Evolutionary conservation across 37 sponge, comb jelly and placozoan genomes (phyloP), one percentile per base, ranked within the genome.

Genomic region (Agelas oroides): DNA sequence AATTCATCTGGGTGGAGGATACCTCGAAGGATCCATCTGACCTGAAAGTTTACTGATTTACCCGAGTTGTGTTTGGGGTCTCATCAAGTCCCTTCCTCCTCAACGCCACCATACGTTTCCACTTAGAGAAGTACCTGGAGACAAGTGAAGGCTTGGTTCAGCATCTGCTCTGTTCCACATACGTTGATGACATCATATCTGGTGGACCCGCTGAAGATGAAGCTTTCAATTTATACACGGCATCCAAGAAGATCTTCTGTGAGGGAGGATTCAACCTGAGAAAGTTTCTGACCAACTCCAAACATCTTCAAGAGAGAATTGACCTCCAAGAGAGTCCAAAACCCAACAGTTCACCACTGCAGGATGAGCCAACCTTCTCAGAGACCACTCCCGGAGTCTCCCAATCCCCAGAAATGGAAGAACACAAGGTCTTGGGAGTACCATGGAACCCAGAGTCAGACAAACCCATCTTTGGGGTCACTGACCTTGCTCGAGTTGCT

Each of bases 1-100:
- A 72, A 70, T 88, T 88, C 59, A 58, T 82, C 53, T 88, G 89
- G 89, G 82, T 82, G 61, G 84, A 83, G 59, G 84, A 89, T 70
- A 31, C 61, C 15, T 20, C 28, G 30, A 78, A 52, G 54, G 78
- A 70, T 13, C 0, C 16, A 1, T 84, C 84, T 25, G 30, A 77
- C 1, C 11, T 89, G 30, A 58, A 33, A 20, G 62, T 77, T n/a
- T 77, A 65, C 41, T 28, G 78, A 37, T 89, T 89, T 52, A 53
- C 79, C 18, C 70, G 84, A 24, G 79, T 83, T 0, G 84, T 77
- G 23, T 89, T 89, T 55, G 61, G 88, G 0, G 88, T 88, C 18
- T 70, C 70, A 30, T 66, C 81, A 0, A 87, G 87, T 67, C 87
- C 80, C 5, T 87, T 73, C 13, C 61, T 88, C 1, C 70, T 81